Evolutionary conservation across 2,888 invertebrate species (phyloP), one percentile per base, ranked within the genome.

Genomic region (Galerucella nymphaeae): DNA sequence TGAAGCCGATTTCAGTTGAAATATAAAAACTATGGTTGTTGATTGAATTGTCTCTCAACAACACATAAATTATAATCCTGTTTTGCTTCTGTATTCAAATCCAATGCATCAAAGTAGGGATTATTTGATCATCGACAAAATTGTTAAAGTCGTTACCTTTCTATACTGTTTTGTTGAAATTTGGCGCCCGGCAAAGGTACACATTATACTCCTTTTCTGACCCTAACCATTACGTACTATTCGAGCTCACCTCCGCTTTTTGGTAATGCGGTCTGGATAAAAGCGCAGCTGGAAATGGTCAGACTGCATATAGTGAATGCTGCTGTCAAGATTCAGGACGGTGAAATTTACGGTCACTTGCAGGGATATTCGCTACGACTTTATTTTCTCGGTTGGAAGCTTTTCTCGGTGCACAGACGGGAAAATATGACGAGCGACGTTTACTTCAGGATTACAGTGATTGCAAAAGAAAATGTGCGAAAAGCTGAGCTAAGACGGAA

Each of bases 271-370:
- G 63, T 64, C 71, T 57, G 63, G 73, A 75, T 75, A 70, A 77
- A 77, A 75, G 74, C 75, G 70, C 76, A 74, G 74, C 75, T 74
- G 72, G 75, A 77, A 74, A 72, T 70, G 76, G 75, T 75, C 69
- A 74, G 64, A 71, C 70, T 70, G 70, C 73, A 75, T 75, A 66
- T 66, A 62, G 72, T 67, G 75, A 73, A 75, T 66, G 69, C 69
- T 58, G 62, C 75, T 71, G 76, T 70, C 75, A 71, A 70, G 73
- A 72, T 70, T 66, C 72, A 66, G 74, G 74, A 71, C 74, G 67
- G 59, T 65, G 59, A 74, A 75, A 75, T 77, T 77, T 75, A 77
- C 75, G 76, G 71, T 70, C 75, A 50, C 75, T 71, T 62, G 73
- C 71, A 72, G 73, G 62, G 67, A 67, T 64, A 71, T 71, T 73